Conservation (phyloP, 2,113 vertebrate species). For the Brachyhypopomus gauderio region DNA sequence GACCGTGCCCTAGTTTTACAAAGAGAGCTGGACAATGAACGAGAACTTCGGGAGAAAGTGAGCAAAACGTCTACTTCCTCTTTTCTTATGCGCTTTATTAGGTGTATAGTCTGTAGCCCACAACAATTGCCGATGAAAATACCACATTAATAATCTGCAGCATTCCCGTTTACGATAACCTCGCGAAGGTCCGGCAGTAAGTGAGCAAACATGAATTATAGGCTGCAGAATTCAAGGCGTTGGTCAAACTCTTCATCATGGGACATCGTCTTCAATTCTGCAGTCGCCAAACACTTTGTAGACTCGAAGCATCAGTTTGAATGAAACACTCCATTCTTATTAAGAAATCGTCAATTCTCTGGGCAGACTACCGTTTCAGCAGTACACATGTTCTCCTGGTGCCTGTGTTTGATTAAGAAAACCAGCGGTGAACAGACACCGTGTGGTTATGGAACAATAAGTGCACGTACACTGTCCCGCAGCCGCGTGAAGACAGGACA, state of each 20-base stretch:
- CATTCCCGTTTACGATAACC: too few species aligned
- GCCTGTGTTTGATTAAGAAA: slow-evolving; percentile 12
- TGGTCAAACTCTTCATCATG: not conserved
- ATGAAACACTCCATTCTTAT: not conserved
- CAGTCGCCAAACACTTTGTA: not conserved
- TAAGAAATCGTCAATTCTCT: not conserved
- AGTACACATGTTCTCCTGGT: not conserved
- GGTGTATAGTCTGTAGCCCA: too few species aligned
- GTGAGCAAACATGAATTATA: not conserved
- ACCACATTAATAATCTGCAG: too few species aligned
- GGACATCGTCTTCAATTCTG: not conserved
- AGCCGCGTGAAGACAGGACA: not conserved
- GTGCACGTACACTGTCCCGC: not conserved
- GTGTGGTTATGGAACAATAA: not conserved
- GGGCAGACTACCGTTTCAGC: not conserved
- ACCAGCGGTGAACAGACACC: not conserved
- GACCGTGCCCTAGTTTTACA: slow-evolving; percentile 89
- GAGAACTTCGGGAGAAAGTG: slow-evolving; percentile 93
- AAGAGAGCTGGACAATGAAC: slow-evolving; percentile 90
- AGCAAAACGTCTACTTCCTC: slow-evolving; percentile 65
- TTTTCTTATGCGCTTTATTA: not conserved
- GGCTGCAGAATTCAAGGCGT: not conserved
- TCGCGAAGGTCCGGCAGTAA: not conserved
- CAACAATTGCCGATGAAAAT: too few species aligned
- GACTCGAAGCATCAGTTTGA: not conserved